Base-by-base conservation (phyloP, 2,113 vertebrate genomes). In the Gasterosteus aculeatus region DNA sequence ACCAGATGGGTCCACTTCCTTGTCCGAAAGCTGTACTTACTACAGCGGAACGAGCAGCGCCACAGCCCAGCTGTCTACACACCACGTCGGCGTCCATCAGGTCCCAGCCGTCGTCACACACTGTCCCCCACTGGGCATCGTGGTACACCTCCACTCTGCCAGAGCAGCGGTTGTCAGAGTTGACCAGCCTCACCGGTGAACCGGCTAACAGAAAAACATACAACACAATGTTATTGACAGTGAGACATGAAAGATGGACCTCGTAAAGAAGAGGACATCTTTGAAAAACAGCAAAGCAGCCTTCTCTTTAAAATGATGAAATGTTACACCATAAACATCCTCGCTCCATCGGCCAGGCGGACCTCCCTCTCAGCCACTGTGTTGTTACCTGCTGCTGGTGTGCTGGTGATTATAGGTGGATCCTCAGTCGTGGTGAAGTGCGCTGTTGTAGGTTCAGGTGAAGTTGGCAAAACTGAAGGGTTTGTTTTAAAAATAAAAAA, bases 1-100 rank as follows among this genome's bases (percentile, higher is more conserved):
- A 49, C 87, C 89, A 91, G 82, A 91, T 88, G 38, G 82, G 89
- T 59, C 87, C 89, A 4, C 11, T 81, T 29, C 87, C 89, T 10
- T 10, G 72, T 72, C 89, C 87, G 74, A 82, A 91, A n/a, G 39
- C 33, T 53, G 87, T 84, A 35, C 0, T 59, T 6, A 1, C 2
- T n/a, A 5, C 69, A n/a, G 87, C 85, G 16, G 59, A 69, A 12
- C 5, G 57, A 33, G 82, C 63, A 19, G 26, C 46, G n/a, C 89
- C 89, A 56, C 87, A 90, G 59, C 7, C 79, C 76, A 88, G 49
- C 76, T 88, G 85, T 65, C 85, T 83, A 38, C 89, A 91, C 60
- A 91, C 82, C 78, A 89, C 87, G 0, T 78, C 35, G n/a, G 81
- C 87, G 31, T 83, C 69, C 1, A 0, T 39, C 61, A 86, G 22